phyloP scores from a whole-genome alignment of 2,113 vertebrate species.

The Oreotragus oreotragus region DNA sequence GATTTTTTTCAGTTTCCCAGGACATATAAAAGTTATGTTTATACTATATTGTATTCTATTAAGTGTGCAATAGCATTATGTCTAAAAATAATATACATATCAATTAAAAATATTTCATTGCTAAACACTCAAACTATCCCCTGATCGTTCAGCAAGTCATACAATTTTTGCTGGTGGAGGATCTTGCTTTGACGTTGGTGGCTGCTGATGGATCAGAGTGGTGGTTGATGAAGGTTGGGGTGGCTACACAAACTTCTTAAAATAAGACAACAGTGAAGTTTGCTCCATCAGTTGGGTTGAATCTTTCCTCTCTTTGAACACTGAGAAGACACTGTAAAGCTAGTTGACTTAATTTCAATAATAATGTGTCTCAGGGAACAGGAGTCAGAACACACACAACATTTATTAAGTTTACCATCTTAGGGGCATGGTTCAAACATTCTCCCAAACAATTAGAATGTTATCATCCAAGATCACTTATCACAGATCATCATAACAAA shows the following conservation, averaged over 20 bases:
- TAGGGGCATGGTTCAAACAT: not conserved
- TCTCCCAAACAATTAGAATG: not conserved
- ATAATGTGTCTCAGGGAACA: not conserved
- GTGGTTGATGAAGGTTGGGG: not conserved
- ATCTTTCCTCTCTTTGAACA: not conserved
- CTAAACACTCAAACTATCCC: not conserved
- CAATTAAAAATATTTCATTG: not conserved
- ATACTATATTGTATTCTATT: not conserved
- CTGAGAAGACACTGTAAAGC: not conserved
- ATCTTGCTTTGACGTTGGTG: not conserved
- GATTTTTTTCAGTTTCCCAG: not conserved
- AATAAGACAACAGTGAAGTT: not conserved
- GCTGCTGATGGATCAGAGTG: not conserved
- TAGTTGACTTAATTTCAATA: not conserved
- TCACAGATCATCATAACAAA: not conserved
- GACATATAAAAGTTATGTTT: not conserved
- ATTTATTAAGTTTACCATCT: not conserved
- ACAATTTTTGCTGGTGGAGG: not conserved
- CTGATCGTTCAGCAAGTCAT: not conserved
- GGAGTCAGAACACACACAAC: not conserved
- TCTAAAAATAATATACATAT: not conserved
- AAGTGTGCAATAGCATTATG: not conserved
- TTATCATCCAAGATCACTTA: not conserved
- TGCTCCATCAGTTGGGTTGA: not conserved
- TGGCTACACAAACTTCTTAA: not conserved